These are phyloP conservation scores for Torymus auratus DNA, from an alignment of 2,888 invertebrate species.

Conservation along the genomic window DNA sequence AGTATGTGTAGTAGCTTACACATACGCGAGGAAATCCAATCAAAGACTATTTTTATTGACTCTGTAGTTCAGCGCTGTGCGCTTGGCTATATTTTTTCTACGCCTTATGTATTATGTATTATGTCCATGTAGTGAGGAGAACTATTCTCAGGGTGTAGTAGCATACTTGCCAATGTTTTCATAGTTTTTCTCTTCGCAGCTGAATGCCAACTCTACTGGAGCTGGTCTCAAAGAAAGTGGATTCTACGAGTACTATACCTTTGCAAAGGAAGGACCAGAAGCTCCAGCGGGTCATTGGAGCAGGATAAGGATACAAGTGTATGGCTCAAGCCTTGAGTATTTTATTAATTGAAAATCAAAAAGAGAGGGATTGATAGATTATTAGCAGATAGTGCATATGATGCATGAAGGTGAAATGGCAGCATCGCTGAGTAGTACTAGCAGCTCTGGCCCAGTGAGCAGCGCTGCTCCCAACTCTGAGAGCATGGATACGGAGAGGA, in stretches of 20 bases:
- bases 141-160: neutral
- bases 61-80: slow-evolving; percentile 13
- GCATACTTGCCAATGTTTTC: neutral
- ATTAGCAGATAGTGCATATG: slow-evolving; percentile 9
- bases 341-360: no score
- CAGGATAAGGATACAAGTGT: no score
- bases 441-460: slow-evolving; percentile 50
- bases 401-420: slow-evolving; percentile 74
- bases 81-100: slow-evolving; percentile 16
- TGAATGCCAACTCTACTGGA: neutral
- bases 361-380: neutral
- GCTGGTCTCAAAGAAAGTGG: neutral
- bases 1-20: neutral
- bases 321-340: no score
- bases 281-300: no score
- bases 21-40: neutral
- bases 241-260: neutral
- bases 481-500: slow-evolving; percentile 51
- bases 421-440: slow-evolving; percentile 63
- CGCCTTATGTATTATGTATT: slow-evolving; percentile 2
- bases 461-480: slow-evolving; percentile 58
- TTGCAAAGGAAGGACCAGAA: no score
- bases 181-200: neutral
- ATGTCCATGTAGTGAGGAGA: neutral
- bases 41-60: slow-evolving; percentile 40